phyloP scores from a whole-genome alignment of 2,888 invertebrate species.

The Mactromeris polynyma region DNA sequence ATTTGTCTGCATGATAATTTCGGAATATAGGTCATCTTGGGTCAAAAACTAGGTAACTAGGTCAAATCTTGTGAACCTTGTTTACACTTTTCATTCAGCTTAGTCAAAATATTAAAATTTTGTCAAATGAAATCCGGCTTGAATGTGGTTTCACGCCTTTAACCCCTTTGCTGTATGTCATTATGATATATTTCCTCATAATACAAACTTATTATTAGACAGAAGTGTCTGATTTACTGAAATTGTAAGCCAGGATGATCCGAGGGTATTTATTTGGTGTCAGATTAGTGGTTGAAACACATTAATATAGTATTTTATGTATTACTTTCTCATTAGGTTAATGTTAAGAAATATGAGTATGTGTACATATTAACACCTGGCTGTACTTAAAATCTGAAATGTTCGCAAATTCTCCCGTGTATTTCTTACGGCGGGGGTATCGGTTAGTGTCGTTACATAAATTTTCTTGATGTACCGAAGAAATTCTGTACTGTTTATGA shows the following conservation, averaged over 20 bases:
- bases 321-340: neutral
- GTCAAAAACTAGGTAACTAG: too few relatives aligned
- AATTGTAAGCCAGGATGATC: neutral
- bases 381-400: neutral
- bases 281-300: conserved; percentile 1
- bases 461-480: neutral
- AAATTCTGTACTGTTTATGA: conserved; percentile 13
- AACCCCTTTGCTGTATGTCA: too few relatives aligned
- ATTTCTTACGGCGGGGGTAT: neutral
- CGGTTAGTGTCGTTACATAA: neutral
- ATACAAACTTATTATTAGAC: too few relatives aligned
- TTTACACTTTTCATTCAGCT: too few relatives aligned
- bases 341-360: conserved; percentile 4
- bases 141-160: too few relatives aligned
- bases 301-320: conserved; percentile 13
- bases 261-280: neutral
- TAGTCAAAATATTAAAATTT: too few relatives aligned
- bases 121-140: too few relatives aligned
- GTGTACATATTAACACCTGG: conserved; percentile 20
- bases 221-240: conserved; percentile 8
- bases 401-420: neutral
- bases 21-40: too few relatives aligned
- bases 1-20: too few relatives aligned
- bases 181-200: too few relatives aligned
- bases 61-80: too few relatives aligned